Conservation (phyloP, 1,140 invertebrate genomes). For the Plectrocnemia conspersa region DNA sequence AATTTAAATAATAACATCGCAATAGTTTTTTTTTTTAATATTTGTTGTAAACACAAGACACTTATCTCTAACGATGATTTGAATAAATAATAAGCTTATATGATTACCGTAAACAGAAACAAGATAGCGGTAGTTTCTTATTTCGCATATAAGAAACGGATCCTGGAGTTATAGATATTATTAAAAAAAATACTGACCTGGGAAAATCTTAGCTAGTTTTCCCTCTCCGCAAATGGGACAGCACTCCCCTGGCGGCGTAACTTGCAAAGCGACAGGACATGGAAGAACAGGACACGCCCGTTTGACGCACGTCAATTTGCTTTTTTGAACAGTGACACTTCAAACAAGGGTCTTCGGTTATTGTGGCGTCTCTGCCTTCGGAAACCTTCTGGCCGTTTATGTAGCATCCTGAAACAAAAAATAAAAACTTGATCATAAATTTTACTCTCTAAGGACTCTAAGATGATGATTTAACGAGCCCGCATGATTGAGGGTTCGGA, state of each 20-base stretch:
- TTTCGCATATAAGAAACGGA: too few relatives aligned
- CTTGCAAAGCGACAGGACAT: conserved; percentile 64
- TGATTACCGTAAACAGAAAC: too few relatives aligned
- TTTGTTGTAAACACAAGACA: too few relatives aligned
- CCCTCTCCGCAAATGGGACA: conserved; percentile 76
- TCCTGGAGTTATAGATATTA: too few relatives aligned
- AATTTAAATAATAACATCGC: too few relatives aligned
- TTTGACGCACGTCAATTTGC: conserved; percentile 72
- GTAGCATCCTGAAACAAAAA: conserved; percentile 60
- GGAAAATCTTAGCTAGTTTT: conserved; percentile 48
- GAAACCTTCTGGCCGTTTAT: conserved; percentile 65
- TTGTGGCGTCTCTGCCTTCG: conserved; percentile 70
- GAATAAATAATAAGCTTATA: too few relatives aligned
- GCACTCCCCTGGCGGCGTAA: conserved; percentile 67
- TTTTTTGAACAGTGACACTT: conserved; percentile 76
- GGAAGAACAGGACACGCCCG: conserved; percentile 79
- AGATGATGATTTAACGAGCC: conserved; percentile 3
- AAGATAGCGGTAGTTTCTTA: too few relatives aligned
- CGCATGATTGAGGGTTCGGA: conserved; percentile 11
- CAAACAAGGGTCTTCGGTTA: conserved; percentile 80
- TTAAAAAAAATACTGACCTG: conserved; percentile 42
- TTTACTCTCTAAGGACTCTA: too few relatives aligned
- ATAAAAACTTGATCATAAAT: not conserved
- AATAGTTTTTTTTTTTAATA: too few relatives aligned
- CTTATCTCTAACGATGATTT: too few relatives aligned